Base-by-base conservation (phyloP, 2,113 vertebrate genomes). In the Pongo abelii region DNA sequence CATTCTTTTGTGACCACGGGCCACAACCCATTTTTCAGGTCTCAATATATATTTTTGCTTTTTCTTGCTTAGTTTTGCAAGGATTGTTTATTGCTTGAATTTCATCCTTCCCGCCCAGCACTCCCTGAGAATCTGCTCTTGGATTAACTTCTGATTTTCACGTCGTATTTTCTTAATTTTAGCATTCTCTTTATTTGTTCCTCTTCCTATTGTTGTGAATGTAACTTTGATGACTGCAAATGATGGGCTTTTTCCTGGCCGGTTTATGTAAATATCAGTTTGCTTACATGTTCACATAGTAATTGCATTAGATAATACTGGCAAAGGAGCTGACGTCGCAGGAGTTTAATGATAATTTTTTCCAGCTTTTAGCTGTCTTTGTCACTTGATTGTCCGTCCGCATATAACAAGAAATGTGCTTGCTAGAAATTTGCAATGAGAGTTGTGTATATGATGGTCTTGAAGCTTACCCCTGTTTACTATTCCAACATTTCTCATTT, bases 141-240 rank as follows among this genome's bases (percentile, higher is more conserved):
- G 18, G 5, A 70, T 79, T 97, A 86, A 67, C 8, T 78, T 96
- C n/a, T 75, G n/a, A 80, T 84, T 96, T 92, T 75, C 6, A 59
- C 92, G 80, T 87, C 30, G 67, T 69, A 23, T 88, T 94, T 84
- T 30, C 40, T 91, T 96, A 88, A 74, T 78, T 96, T 96, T 91
- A 52, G 38, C 2, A 48, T 48, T 84, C 9, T 95, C 0, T 74
- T 40, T 67, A 55, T 80, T 84, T 46, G 7, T 5, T 92, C 14
- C 1, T 3, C 32, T 94, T 90, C 35, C 10, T 74, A 14, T 13
- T 87, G 23, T 18, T 69, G 6, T 88, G 10, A 25, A 30, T 96
- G 18, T 61, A 61, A 89, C 46, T 64, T 70, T 69, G 25, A 77
- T 50, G 16, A 80, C 64, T 79, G 69, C 52, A 94, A 83, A 61